phyloP scores from a whole-genome alignment of 2,888 invertebrate genomes.

The Stenotaenia linearis region DNA sequence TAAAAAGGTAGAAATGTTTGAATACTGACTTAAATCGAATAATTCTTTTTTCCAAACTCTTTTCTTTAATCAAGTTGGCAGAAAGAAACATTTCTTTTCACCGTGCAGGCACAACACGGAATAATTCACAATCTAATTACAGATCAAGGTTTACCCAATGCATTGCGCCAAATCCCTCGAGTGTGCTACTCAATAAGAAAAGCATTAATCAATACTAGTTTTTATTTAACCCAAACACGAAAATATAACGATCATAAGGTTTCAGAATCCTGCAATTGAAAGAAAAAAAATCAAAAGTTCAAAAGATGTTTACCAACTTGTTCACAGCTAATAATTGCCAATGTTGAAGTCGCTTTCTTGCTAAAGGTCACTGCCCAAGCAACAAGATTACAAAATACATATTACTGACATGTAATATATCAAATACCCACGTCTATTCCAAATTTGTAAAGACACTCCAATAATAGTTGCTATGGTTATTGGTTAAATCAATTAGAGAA shows the following conservation, averaged over 20 bases:
- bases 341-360: no score
- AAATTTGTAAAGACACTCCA: no score
- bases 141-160: background rate
- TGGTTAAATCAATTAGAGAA: no score
- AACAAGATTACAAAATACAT: no score
- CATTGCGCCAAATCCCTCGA: background rate
- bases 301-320: background rate
- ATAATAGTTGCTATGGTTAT: no score
- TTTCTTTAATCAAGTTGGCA: background rate
- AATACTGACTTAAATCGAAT: background rate
- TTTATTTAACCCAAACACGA: no score
- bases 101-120: background rate
- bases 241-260: background rate
- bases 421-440: no score
- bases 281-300: background rate
- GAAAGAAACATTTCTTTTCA: background rate
- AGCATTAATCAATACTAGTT: background rate
- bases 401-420: no score
- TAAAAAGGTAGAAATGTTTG: background rate
- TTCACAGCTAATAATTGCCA: no score
- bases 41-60: background rate
- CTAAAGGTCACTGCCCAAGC: no score
- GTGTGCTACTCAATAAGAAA: background rate
- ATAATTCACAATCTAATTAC: background rate
- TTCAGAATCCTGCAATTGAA: background rate